Evolutionary conservation across 1,140 invertebrate species (phyloP).

Genomic region (Apocrypta bakeri): DNA sequence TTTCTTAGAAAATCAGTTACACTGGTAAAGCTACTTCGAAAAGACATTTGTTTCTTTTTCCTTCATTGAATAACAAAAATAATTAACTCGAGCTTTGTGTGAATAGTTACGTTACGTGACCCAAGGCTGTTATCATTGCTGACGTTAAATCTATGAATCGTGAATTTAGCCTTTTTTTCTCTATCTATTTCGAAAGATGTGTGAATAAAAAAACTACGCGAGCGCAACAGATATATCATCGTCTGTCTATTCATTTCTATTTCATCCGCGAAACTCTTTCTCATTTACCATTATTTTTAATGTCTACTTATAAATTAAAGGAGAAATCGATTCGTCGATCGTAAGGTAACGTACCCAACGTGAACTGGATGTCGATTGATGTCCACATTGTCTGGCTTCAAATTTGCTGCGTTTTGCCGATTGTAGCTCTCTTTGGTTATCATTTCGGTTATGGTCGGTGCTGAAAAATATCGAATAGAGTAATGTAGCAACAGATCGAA

Average conservation of each 20-base stretch:
- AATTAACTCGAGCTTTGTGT: slow-evolving; percentile 24
- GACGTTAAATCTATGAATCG: slow-evolving; percentile 18
- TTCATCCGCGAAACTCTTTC: not conserved
- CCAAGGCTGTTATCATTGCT: slow-evolving; percentile 30
- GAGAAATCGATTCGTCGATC: not conserved
- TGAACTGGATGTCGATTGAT: slow-evolving; percentile 88
- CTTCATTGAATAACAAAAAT: slow-evolving; percentile 12
- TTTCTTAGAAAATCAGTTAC: not conserved
- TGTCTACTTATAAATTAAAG: not conserved
- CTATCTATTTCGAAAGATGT: not conserved
- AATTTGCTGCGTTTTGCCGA: slow-evolving; percentile 75
- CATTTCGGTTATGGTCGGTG: slow-evolving; percentile 72
- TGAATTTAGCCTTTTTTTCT: slow-evolving; percentile 33
- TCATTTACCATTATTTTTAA: slow-evolving; percentile 11
- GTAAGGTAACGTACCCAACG: slow-evolving; percentile 84
- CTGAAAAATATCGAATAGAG: slow-evolving; percentile 57
- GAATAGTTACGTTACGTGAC: slow-evolving; percentile 10
- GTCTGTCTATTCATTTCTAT: too few relatives aligned
- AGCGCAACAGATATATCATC: slow-evolving; percentile 4
- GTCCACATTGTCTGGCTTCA: slow-evolving; percentile 89
- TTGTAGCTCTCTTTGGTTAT: slow-evolving; percentile 73
- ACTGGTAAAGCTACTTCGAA: not conserved
- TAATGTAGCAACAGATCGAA: not conserved
- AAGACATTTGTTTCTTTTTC: slow-evolving; percentile 16
- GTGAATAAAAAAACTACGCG: not conserved